Evolutionary conservation across 1,140 invertebrate genomes (phyloP).

Genomic region (Aphelinus certus): DNA sequence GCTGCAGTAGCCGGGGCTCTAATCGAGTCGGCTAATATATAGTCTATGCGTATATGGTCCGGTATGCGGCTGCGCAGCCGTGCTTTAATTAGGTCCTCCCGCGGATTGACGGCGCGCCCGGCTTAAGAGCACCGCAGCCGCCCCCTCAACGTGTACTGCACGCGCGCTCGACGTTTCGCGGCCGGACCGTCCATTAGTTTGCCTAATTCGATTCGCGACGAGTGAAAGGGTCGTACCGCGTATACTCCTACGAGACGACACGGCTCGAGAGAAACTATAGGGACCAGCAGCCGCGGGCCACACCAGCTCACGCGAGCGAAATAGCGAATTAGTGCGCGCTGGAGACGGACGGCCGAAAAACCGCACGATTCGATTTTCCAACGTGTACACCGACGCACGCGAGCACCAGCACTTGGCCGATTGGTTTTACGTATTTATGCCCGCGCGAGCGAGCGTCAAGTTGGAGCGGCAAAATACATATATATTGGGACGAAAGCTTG

Average conservation of each 20-base stretch:
- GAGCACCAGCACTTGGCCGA: too few relatives aligned
- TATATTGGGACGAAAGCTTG: too few relatives aligned
- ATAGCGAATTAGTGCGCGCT: neutral
- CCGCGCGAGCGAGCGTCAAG: too few relatives aligned
- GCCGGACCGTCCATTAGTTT: constrained; percentile 23
- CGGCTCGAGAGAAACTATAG: too few relatives aligned
- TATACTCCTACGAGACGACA: too few relatives aligned
- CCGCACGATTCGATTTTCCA: neutral
- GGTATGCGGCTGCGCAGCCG: neutral
- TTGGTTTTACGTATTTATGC: too few relatives aligned
- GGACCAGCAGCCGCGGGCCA: neutral
- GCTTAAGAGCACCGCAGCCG: neutral
- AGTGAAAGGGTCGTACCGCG: constrained; percentile 1
- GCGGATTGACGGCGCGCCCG: neutral
- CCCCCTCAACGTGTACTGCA: constrained; percentile 28
- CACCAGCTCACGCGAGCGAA: neutral
- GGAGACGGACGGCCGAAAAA: neutral
- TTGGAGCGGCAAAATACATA: too few relatives aligned
- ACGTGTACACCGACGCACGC: too few relatives aligned
- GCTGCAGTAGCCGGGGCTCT: constrained; percentile 27
- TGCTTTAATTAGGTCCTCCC: constrained; percentile 44
- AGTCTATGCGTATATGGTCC: too few relatives aligned
- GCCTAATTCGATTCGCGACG: constrained; percentile 28
- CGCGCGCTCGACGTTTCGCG: constrained; percentile 34
- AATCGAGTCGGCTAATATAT: constrained; percentile 44